Conservation (phyloP, 2,888 invertebrate species). For the Drosophila tanythrix region DNA sequence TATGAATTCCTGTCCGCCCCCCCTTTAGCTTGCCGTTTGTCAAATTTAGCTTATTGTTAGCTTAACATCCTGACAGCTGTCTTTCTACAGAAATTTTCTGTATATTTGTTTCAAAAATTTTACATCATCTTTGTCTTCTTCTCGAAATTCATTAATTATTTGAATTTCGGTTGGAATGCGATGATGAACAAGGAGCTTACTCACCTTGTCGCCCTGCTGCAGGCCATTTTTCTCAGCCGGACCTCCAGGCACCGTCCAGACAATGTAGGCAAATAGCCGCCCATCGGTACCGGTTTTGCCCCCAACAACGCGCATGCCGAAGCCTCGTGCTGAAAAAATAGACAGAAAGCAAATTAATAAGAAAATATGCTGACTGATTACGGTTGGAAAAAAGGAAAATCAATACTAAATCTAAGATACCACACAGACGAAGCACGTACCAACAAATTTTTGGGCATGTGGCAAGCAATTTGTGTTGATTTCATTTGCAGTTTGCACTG, state of each 20-base stretch:
- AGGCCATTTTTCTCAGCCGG: conserved; percentile 95
- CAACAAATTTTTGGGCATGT: conserved; percentile 62
- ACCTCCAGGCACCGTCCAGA: conserved; percentile 96
- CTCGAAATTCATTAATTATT: conserved; percentile 30
- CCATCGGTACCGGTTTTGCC: conserved; percentile 95
- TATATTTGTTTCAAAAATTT: conserved; percentile 2
- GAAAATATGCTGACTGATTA: conserved; percentile 64
- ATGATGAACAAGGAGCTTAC: conserved; percentile 26
- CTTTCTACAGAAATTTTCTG: conserved; percentile 19
- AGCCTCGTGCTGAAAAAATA: conserved; percentile 90
- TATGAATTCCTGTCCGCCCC: conserved; percentile 9
- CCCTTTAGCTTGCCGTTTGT: conserved; percentile 11
- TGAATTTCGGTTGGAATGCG: conserved; percentile 9
- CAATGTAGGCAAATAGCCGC: conserved; percentile 94
- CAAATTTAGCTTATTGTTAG: conserved; percentile 26
- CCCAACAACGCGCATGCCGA: conserved; percentile 97
- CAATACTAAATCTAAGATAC: conserved; percentile 58
- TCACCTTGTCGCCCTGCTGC: conserved; percentile 94
- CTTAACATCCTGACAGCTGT: conserved; percentile 44
- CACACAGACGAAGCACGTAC: conserved; percentile 45
- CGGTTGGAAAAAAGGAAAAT: conserved; percentile 37
- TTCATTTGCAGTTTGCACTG: conserved; percentile 73
- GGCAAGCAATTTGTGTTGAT: conserved; percentile 77
- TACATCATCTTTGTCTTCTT: conserved; percentile 12
- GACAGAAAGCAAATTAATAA: conserved; percentile 58